Base-by-base conservation (phyloP, 1,140 invertebrate species). In the Drosophila ananassae region DNA sequence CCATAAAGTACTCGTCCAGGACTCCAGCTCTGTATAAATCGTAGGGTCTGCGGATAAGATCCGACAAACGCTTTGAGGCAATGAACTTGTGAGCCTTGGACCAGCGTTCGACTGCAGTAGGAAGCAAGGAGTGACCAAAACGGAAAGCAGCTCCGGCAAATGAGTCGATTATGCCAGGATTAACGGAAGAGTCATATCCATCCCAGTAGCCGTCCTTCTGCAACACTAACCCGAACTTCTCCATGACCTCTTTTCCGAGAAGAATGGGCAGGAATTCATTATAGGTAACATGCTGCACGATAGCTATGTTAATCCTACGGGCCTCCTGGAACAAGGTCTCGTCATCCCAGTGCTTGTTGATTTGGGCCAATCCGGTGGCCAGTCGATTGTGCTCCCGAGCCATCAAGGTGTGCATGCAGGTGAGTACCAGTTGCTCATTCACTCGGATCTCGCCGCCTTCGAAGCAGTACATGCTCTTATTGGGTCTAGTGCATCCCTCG, bases 321-420 rank as follows among this genome's bases (percentile, higher is more conserved):
- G 97, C 93, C 93, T 99, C 98, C 93, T 99, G 97, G 93, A 96
- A 99, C 0, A 99, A 90, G 0, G 95, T 98, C 92, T 99, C 98
- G 87, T 99, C 98, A 85, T 98, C 96, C 98, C 98, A 98, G 84
- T 98, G 97, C 2, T 97, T 97, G 93, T 99, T 99, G 8, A 98
- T 94, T 52, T 94, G 93, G 0, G 95, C 93, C 32, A 98, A 91
- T 22, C 93, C 95, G 53, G 94, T 94, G 1, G 97, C 97, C 2
- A 97, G 92, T 58, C 97, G 93, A 90, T 98, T 98, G 90, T 98
- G 97, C 90, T 97, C 96, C 34, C 97, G 92, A 0, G 96, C 97
- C 95, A 98, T 96, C 1, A 98, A 90, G 0, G 97, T 98, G 92
- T 98, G 97, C 95, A 98, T 97, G 69, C 97, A 97, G 1, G 97